Evolutionary conservation across 2,113 vertebrate species (phyloP), one percentile per base, ranked within the genome.

Genomic region (Diadophis punctatus): DNA sequence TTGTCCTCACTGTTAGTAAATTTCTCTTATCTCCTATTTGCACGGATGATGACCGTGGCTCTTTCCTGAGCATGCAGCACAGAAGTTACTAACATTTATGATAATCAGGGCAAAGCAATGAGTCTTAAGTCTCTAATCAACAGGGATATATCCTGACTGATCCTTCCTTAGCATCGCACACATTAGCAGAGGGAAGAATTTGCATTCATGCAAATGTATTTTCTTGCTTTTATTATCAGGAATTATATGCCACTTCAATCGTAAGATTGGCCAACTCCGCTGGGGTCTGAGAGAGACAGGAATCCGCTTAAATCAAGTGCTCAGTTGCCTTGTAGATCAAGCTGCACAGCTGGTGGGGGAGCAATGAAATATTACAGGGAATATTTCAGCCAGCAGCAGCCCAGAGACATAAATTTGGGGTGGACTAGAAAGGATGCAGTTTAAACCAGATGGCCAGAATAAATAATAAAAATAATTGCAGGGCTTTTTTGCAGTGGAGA

Each of bases 401-500:
- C 55, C 34, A n/a, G 8, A 58, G 56, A 48, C 14, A n/a, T 56
- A 86, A 34, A 91, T 86, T 56, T 30, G 20, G 22, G 86, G 43
- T 58, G 39, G 84, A 52, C 68, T 53, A 68, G 39, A 51, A 60
- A 23, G 11, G 23, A 89, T 46, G 48, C 48, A 12, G 5, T 22
- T 52, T 68, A 52, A 90, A 52, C 18, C 84, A 53, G 91, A 95
- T 89, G 49, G 89, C 91, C 92, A 86, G 87, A 94, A 63, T 93
- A 94, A 96, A 94, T 55, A 94, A 92, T n/a, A 92, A 91, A 94
- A 94, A 90, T 52, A 90, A 89, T 27, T n/a, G 5, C 8, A 52
- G 23, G 4, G 11, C 10, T 95, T 92, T n/a, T 90, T 93, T 91
- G 63, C 84, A 94, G 49, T 86, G 85, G 92, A 95, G 96, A 43